A percentile compares a stretch with the other conserved stretches of the same genome.
Evolutionary conservation across 2,888 invertebrate genomes (phyloP).

Genomic region (Phalera bucephala): DNA sequence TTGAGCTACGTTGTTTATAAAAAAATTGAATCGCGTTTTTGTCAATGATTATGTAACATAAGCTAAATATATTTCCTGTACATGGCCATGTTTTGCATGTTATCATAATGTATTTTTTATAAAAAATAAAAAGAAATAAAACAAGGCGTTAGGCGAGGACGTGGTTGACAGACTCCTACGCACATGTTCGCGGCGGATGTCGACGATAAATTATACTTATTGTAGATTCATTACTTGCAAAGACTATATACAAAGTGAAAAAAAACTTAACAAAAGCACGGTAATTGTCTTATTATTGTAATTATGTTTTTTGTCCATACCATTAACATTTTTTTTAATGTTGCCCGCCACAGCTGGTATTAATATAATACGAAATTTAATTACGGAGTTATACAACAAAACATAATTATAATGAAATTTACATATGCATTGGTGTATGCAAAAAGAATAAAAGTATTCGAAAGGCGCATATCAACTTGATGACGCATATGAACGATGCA

Average conservation of each 20-base stretch:
- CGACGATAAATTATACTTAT: constrained; percentile 39
- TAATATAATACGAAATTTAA: neutral
- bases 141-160: constrained; percentile 42
- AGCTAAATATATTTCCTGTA: constrained; percentile 1
- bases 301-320: neutral
- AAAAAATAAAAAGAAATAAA: constrained; percentile 26
- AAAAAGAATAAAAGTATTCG: neutral
- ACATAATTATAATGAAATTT: neutral
- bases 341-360: neutral
- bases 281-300: neutral
- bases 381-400: neutral
- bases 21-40: too few species aligned
- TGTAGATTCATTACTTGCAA: constrained; percentile 27
- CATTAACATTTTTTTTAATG: neutral
- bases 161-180: constrained; percentile 51
- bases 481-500: too few species aligned
- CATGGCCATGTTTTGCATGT: constrained; percentile 4
- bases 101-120: constrained; percentile 3
- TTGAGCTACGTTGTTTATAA: too few species aligned
- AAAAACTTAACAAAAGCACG: neutral
- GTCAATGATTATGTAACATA: neutral
- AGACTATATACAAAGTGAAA: constrained; percentile 10
- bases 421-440: neutral
- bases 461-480: neutral
- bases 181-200: constrained; percentile 42